Base-by-base conservation (phyloP, 2,888 invertebrate genomes). In the Drosophila austrosaltans region DNA sequence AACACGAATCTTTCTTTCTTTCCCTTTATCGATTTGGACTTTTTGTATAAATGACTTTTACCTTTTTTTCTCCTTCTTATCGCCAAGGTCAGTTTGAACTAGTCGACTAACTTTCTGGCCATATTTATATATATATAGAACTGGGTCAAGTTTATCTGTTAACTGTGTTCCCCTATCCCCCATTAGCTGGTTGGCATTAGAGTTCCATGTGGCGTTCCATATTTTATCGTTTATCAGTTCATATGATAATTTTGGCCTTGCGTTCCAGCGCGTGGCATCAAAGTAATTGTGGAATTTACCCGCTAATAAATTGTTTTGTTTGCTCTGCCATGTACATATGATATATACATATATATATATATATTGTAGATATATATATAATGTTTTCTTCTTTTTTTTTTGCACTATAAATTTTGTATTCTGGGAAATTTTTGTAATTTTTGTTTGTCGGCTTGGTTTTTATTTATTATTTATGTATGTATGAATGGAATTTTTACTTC, bases 121-220 rank as follows among this genome's bases (percentile, higher is more conserved):
- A 16, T 16, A 16, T 16, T 16, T 16, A 16, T 16, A 16, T 16
- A 6, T 6, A 30, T 5, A 5, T 36, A 36, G 56, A 83, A 82
- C 57, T 85, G 72, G 88, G 86, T 88, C 88, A 83, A 88, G 88
- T 86, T 86, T 82, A 86, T 82, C 86, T 85, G 77, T 76, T 68
- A 63, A 63, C 69, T 8, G 56, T 61, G 39, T 63, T 12, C 59
- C 36, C 10, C 36, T 36, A 36, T 8, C 36, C 4, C 7, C 36
- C 36, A 36, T 40, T 2, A 40, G 25, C 60, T 65, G 8, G 22
- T 36, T 36, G 36, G 22, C 48, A 25, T 48, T 48, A 48, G 25
- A 48, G 20, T 48, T 48, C 22, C 48, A 48, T 48, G 48, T 63
- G 48, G 58, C 59, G 16, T 16, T 16, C 16, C 68, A 16, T 56